Base-by-base conservation (phyloP, 2,888 invertebrate species). In the Boloria euphrosyne region DNA sequence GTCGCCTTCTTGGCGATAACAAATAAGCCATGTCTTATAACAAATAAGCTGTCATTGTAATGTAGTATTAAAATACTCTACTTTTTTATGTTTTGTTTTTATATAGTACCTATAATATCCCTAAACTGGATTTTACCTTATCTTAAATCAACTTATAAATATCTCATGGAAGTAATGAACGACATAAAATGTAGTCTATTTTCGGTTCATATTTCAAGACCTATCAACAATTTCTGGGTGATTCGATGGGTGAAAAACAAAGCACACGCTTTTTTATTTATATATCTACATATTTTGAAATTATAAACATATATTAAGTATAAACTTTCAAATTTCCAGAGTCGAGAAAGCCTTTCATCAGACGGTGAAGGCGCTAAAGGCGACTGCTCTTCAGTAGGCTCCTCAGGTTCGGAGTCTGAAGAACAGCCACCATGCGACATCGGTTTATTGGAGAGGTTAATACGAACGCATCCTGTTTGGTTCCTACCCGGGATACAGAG, bases 391-490 rank as follows among this genome's bases (percentile, higher is more conserved):
- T 92, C 91, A 1, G 93, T 93, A 53, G 93, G 91, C 73, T 87
- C 92, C 0, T 91, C 92, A 72, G 87, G 85, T 62, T 94, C 94
- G 66, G 93, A 92, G 54, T 93, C 93, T 66, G 94, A 94, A 73
- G 94, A 94, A 80, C 95, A 95, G 78, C 95, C 95, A 71, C 96
- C 96, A 71, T 97, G 97, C 85, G 96, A 96, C 91, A 96, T 97
- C 80, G 95, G 96, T 22, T 90, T 97, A 72, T 93, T 97, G 80
- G 98, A 98, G 86, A 94, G 98, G 73, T 94, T 98, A 75, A 95
- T 97, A 81, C 94, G 97, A 74, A 97, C 97, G 44, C 98, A 98
- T 89, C 97, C 98, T 52, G 97, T 99, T 78, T 99, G 99, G 99
- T 98, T 97, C 87, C 93, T 98, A 70, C 97, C 98, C 0, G 97